Evolutionary conservation across 2,888 invertebrate species (phyloP).

Genomic region (Aspidiotus destructor): DNA sequence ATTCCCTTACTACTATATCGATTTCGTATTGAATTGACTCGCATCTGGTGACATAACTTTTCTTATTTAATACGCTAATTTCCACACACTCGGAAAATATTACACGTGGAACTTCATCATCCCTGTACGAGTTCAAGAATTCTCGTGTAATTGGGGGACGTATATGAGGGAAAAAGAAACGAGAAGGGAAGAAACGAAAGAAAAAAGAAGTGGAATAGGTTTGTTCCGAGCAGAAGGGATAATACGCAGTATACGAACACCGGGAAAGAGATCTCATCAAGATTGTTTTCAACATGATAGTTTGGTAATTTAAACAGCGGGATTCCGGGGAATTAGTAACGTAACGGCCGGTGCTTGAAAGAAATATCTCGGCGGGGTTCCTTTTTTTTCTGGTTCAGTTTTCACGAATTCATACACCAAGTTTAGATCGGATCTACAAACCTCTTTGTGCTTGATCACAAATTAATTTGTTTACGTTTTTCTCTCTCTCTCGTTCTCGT

Average conservation of each 20-base stretch:
- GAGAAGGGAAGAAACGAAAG: neutral
- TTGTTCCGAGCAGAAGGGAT: neutral
- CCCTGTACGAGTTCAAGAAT: constrained; percentile 3
- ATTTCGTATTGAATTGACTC: too few relatives aligned
- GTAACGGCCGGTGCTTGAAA: constrained; percentile 30
- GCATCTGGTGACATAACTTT: too few relatives aligned
- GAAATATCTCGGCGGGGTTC: constrained; percentile 25
- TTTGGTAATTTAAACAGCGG: constrained; percentile 27
- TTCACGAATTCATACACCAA: constrained; percentile 21
- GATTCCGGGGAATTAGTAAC: constrained; percentile 31
- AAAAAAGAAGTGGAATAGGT: neutral
- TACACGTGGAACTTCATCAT: neutral
- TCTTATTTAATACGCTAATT: too few relatives aligned
- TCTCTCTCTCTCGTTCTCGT: constrained; percentile 17
- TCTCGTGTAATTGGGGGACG: neutral
- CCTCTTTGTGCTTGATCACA: constrained; percentile 29
- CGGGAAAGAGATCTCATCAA: constrained; percentile 16
- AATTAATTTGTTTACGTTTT: constrained; percentile 31
- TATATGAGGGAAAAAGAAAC: neutral
- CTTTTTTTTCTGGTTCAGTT: constrained; percentile 21
- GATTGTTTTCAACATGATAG: constrained; percentile 25
- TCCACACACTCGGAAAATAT: too few relatives aligned
- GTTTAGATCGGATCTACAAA: constrained; percentile 28
- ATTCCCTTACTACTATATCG: too few relatives aligned
- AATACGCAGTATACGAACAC: neutral